These are phyloP conservation scores for Pangasianodon hypophthalmus DNA, from an alignment of 2,113 vertebrate species.

Conservation along the genomic window DNA sequence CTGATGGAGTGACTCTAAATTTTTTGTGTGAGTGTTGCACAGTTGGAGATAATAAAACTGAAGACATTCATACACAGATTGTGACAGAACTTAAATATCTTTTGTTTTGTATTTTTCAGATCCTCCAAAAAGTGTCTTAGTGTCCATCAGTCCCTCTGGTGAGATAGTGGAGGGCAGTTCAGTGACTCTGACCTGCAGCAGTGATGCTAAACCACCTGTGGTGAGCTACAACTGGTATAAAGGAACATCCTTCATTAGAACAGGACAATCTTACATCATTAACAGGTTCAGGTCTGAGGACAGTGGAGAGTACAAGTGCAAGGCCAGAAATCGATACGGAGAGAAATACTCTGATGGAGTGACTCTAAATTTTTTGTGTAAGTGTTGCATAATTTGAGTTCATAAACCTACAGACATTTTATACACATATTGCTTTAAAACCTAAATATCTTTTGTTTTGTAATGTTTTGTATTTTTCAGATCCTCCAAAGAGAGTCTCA, in stretches of 20 bases:
- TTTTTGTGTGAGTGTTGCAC: background rate
- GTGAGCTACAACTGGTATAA: background rate
- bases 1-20: background rate
- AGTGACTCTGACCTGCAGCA: background rate
- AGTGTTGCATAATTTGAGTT: background rate
- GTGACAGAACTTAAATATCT: background rate
- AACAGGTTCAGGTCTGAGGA: background rate
- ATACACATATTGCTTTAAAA: no score
- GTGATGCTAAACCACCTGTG: background rate
- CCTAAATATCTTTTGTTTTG: no score
- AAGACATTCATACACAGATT: background rate
- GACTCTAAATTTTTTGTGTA: background rate
- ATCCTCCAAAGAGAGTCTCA: no score
- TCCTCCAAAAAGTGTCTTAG: background rate
- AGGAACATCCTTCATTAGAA: accelerated
- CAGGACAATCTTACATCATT: background rate
- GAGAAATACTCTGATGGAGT: background rate
- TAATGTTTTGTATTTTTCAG: no score
- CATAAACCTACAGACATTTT: no score
- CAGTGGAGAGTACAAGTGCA: background rate
- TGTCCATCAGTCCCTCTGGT: background rate
- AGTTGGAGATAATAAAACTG: accelerated
- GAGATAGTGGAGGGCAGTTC: no score
- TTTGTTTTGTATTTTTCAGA: background rate
- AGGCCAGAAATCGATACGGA: background rate